Percentiles rank a stretch among this genome's conserved stretches.
These are phyloP conservation scores for Gouania willdenowi DNA, from an alignment of 2,797 vertebrate species.

Conservation along the genomic window DNA sequence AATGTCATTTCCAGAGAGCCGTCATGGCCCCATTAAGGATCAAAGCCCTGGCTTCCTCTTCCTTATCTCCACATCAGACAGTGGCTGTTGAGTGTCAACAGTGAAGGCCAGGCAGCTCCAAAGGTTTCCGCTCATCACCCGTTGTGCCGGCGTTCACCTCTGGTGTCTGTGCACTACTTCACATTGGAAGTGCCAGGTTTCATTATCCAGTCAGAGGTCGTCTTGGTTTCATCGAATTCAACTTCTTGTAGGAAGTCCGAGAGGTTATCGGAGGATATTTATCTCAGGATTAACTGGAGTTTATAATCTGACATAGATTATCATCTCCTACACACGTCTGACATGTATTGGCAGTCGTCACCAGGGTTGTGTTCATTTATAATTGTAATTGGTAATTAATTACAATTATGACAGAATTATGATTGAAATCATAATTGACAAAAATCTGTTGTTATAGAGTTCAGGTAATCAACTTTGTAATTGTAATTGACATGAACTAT, in stretches of 20 bases:
- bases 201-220: not conserved
- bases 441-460: too few species aligned
- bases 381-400: too few species aligned
- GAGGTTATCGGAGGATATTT: constrained; percentile 7
- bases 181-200: not conserved
- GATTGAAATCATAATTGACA: too few species aligned
- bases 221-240: not conserved
- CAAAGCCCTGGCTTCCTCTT: constrained; percentile 60
- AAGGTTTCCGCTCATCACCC: constrained; percentile 19
- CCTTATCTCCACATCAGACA: constrained; percentile 62
- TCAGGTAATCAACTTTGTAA: too few species aligned
- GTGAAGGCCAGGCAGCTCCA: constrained; percentile 28
- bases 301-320: not conserved
- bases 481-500: too few species aligned
- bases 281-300: not conserved
- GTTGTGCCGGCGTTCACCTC: too few species aligned
- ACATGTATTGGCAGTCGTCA: not conserved
- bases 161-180: too few species aligned
- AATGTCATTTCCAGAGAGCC: constrained; percentile 60
- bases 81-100: constrained; percentile 43
- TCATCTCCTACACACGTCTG: constrained; percentile 5
- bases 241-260: constrained; percentile 1
- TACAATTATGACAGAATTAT: too few species aligned
- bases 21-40: constrained; percentile 63
- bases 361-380: too few species aligned